Evolutionary conservation across 1,140 invertebrate species (phyloP).

Genomic region (Elymnias hypermnestra): DNA sequence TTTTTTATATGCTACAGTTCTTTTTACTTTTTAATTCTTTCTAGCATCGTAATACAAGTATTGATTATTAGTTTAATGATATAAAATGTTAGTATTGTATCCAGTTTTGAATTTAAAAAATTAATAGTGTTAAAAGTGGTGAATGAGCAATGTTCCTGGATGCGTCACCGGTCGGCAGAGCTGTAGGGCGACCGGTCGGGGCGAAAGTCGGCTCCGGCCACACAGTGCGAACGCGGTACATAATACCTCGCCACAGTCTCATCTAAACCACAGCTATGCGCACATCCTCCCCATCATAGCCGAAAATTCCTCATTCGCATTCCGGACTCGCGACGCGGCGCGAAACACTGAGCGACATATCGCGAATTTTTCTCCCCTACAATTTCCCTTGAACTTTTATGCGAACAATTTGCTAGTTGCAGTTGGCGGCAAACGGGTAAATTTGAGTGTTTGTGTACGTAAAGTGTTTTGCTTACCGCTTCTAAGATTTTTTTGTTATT

Average conservation of each 20-base stretch:
- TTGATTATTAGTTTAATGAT: too few species aligned
- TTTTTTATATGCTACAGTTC: too few species aligned
- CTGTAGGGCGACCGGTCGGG: slow-evolving; percentile 70
- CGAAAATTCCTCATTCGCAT: slow-evolving; percentile 61
- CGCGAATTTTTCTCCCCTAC: slow-evolving; percentile 34
- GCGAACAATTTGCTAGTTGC: slow-evolving; percentile 39
- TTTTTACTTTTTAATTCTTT: too few species aligned
- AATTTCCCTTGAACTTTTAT: slow-evolving; percentile 27
- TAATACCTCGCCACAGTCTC: slow-evolving; percentile 64
- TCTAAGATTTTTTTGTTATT: slow-evolving; percentile 55
- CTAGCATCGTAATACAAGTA: too few species aligned
- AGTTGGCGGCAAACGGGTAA: slow-evolving; percentile 67
- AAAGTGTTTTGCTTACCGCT: slow-evolving; percentile 61
- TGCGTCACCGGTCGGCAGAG: slow-evolving; percentile 57
- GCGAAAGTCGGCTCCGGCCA: slow-evolving; percentile 66
- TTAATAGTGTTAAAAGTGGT: slow-evolving; percentile 31
- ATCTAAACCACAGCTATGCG: slow-evolving; percentile 73
- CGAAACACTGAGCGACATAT: slow-evolving; percentile 43
- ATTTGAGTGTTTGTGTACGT: slow-evolving; percentile 66
- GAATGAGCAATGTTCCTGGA: slow-evolving; percentile 61
- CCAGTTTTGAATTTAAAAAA: too few species aligned
- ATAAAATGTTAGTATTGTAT: too few species aligned
- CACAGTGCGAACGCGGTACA: slow-evolving; percentile 54
- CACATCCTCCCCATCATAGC: slow-evolving; percentile 70
- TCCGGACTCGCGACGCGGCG: slow-evolving; percentile 50